phyloP scores from a whole-genome alignment of 1,140 invertebrate species.

The Forficula auricularia region DNA sequence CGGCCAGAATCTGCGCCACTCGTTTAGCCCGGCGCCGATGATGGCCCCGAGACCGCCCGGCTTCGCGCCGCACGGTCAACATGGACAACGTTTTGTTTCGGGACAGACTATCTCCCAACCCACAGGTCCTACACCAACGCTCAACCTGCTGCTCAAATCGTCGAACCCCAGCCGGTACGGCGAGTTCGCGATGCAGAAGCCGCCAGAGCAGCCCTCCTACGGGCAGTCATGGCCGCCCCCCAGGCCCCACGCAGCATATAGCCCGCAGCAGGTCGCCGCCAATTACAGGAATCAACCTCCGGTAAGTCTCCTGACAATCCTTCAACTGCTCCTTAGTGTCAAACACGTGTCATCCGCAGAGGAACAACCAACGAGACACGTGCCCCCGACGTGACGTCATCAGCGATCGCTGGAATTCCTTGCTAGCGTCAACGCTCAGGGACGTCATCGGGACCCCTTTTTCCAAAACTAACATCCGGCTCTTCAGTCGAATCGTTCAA shows the following conservation, averaged over 20 bases:
- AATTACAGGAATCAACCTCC: conserved; percentile 17
- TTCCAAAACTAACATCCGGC: too few species aligned
- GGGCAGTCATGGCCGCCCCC: conserved; percentile 29
- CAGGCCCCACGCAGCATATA: conserved; percentile 31
- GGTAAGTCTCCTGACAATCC: conserved; percentile 16
- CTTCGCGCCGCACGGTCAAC: too few species aligned
- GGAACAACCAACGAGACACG: too few species aligned
- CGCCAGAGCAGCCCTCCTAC: conserved; percentile 20
- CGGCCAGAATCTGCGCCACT: neutral
- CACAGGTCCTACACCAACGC: conserved; percentile 71
- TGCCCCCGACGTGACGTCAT: too few species aligned
- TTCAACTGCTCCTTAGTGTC: too few species aligned
- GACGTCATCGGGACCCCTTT: too few species aligned
- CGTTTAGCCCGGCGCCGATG: conserved; percentile 7
- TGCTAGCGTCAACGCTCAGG: too few species aligned
- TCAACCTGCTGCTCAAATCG: conserved; percentile 74
- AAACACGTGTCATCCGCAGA: too few species aligned
- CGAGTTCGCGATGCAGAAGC: conserved; percentile 21
- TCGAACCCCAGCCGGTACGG: conserved; percentile 41
- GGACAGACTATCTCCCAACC: conserved; percentile 52
- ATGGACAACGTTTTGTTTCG: conserved; percentile 31
- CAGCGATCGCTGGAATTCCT: too few species aligned
- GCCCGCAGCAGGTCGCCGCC: conserved; percentile 29
- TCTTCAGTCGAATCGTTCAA: too few species aligned
- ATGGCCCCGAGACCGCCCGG: conserved; percentile 21